Evolutionary conservation across 1,140 invertebrate genomes (phyloP).

Genomic region (Steinernema khuongi): DNA sequence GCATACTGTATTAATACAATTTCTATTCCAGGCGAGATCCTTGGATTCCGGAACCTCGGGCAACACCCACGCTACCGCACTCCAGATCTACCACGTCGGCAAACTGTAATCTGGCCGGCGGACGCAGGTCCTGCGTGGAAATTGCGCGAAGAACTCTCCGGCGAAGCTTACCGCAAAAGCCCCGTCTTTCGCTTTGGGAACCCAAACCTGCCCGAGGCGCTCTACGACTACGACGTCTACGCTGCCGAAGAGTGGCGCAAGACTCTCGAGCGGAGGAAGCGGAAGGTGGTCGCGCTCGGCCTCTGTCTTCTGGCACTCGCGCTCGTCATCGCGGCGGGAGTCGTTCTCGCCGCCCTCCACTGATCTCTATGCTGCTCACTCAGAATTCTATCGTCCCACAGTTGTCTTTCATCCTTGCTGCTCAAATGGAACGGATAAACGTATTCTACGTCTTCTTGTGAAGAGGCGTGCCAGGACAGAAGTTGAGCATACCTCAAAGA

Average conservation of each 20-base stretch:
- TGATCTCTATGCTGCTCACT: background rate
- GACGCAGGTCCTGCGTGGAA: slow-evolving; percentile 26
- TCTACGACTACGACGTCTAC: slow-evolving; percentile 25
- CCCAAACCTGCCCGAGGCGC: background rate
- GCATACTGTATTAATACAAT: background rate
- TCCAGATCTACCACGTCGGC: slow-evolving; percentile 1
- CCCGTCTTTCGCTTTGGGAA: slow-evolving; percentile 20
- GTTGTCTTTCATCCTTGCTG: no score
- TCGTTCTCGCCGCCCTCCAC: slow-evolving; percentile 20
- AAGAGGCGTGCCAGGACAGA: no score
- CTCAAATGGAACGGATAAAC: no score
- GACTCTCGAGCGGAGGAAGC: background rate
- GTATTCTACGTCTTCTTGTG: no score
- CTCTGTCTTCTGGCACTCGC: slow-evolving; percentile 14
- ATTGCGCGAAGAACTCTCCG: slow-evolving; percentile 5
- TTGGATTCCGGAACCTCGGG: background rate
- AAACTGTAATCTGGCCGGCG: slow-evolving; percentile 23
- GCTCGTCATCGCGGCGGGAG: slow-evolving; percentile 20
- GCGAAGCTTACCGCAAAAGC: background rate
- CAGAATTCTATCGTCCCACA: no score
- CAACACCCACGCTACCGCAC: slow-evolving; percentile 5
- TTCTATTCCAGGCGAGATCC: background rate
- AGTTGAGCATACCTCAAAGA: no score
- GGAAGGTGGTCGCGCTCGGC: slow-evolving; percentile 17
- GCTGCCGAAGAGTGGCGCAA: slow-evolving; percentile 18